Conservation (phyloP, 1,140 invertebrate genomes). For the Solenopsis fugax region DNA sequence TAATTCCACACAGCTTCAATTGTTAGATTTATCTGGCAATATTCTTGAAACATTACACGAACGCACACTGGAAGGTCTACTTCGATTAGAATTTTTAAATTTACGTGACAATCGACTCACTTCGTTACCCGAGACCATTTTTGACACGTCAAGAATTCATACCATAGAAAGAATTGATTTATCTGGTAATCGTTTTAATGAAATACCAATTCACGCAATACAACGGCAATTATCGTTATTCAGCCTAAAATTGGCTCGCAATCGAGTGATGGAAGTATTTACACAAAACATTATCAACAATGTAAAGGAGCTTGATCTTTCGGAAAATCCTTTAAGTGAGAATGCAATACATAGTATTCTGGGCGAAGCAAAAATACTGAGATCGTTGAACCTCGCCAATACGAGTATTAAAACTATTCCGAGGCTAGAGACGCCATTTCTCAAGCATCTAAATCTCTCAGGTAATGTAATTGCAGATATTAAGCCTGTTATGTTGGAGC, state of each 20-base stretch:
- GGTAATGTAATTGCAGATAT: conserved; percentile 91
- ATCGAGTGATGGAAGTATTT: conserved; percentile 92
- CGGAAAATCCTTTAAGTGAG: conserved; percentile 93
- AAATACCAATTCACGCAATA: conserved; percentile 92
- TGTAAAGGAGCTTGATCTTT: conserved; percentile 94
- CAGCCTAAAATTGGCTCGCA: conserved; percentile 92
- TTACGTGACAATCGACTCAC: conserved; percentile 91
- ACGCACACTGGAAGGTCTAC: conserved; percentile 93
- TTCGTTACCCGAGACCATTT: conserved; percentile 93
- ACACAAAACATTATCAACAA: conserved; percentile 95
- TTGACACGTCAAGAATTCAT: conserved; percentile 92
- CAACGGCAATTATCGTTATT: conserved; percentile 94
- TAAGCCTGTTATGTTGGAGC: conserved; percentile 90
- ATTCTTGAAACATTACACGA: conserved; percentile 92
- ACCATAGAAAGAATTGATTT: conserved; percentile 94
- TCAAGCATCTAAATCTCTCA: conserved; percentile 93
- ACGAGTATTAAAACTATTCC: conserved; percentile 90
- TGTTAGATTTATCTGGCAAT: conserved; percentile 92
- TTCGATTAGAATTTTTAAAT: conserved; percentile 91
- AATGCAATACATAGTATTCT: conserved; percentile 92
- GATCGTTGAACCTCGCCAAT: conserved; percentile 93
- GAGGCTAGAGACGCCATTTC: conserved; percentile 94
- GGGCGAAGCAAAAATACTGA: conserved; percentile 95
- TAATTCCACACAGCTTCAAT: conserved; percentile 94
- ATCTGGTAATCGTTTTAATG: conserved; percentile 91